Percentiles rank a stretch among this genome's conserved stretches.
These are phyloP conservation scores for Muntiacus muntjak DNA, from an alignment of 2,113 vertebrate genomes.

Conservation along the genomic window DNA sequence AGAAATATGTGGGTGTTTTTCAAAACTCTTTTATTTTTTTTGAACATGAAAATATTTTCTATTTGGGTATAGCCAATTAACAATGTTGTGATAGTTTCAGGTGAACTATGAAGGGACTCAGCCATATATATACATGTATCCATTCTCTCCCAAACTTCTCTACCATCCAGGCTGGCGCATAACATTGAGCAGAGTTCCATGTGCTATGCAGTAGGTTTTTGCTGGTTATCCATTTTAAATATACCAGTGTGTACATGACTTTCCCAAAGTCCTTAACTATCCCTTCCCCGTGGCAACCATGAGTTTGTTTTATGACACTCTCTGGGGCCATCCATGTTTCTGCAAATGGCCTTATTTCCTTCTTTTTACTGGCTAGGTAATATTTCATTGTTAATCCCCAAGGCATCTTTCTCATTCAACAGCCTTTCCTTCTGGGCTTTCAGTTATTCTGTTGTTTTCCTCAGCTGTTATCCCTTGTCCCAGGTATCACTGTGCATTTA, in stretches of 20 bases:
- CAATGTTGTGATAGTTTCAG: background rate
- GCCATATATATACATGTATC: background rate
- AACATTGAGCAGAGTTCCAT: background rate
- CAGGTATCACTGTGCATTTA: background rate
- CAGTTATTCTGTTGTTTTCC: background rate
- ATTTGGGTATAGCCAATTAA: background rate
- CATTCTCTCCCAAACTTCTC: background rate
- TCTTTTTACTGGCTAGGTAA: background rate
- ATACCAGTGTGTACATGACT: background rate
- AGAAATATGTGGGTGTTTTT: background rate
- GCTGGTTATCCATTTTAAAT: background rate
- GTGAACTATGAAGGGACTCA: background rate
- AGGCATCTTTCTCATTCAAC: background rate
- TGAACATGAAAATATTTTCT: background rate
- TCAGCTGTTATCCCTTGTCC: background rate
- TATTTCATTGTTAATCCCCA: background rate
- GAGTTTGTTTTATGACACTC: background rate
- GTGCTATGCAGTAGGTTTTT: background rate
- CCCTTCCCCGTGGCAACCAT: fast-evolving
- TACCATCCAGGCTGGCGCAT: background rate
- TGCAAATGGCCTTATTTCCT: background rate
- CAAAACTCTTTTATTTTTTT: background rate
- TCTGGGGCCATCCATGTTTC: background rate
- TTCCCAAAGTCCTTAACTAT: background rate
- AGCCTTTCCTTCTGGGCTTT: background rate